A percentile compares a stretch with the other conserved stretches of the same genome.
These are phyloP conservation scores for Fringilla coelebs DNA, from an alignment of 2,797 vertebrate genomes.

Conservation along the genomic window DNA sequence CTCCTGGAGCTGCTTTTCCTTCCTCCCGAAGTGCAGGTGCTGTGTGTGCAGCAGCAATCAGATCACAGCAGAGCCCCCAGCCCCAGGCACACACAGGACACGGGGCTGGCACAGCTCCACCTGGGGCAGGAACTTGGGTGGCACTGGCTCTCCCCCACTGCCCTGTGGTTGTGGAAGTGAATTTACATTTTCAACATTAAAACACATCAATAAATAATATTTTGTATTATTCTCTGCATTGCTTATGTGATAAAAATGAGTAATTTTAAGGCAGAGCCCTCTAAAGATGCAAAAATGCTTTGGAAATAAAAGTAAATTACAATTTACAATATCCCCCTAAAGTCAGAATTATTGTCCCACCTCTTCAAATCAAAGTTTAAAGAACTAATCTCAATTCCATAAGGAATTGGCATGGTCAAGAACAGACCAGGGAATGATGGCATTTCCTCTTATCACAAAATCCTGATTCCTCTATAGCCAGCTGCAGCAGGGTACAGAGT, in stretches of 20 bases:
- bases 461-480: too few relatives aligned
- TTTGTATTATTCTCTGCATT: background rate
- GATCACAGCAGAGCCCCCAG: too few relatives aligned
- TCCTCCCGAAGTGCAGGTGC: background rate
- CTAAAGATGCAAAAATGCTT: background rate
- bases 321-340: background rate
- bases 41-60: background rate
- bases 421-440: background rate
- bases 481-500: background rate
- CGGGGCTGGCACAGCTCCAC: accelerated
- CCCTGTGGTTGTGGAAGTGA: too few relatives aligned
- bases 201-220: background rate
- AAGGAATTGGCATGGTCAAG: background rate
- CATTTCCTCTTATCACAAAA: background rate
- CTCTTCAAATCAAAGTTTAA: background rate
- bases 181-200: too few relatives aligned
- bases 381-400: background rate
- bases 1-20: background rate
- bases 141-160: too few relatives aligned
- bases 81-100: too few relatives aligned
- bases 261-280: background rate
- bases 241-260: background rate
- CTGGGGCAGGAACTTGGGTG: background rate
- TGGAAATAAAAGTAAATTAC: background rate
- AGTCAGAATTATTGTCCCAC: background rate